These are phyloP conservation scores for Chrysopilus asiliformis DNA, from an alignment of 2,888 invertebrate genomes.

Conservation along the genomic window DNA sequence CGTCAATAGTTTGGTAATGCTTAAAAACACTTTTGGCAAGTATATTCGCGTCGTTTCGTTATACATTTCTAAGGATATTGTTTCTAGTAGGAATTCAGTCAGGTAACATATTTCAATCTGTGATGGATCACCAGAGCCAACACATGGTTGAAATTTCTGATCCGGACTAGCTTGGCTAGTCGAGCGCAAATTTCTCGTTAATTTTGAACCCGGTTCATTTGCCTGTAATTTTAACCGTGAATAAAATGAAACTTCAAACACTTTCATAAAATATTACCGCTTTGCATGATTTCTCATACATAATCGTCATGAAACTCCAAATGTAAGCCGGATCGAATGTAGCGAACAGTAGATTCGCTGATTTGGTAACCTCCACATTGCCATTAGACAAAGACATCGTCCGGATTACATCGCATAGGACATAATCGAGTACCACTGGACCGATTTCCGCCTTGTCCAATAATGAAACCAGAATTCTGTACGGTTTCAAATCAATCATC, in stretches of 20 bases:
- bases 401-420: constrained; percentile 65
- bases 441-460: constrained; percentile 82
- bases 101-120: constrained; percentile 57
- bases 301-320: constrained; percentile 63
- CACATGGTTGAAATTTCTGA: constrained; percentile 31
- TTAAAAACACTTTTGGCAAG: constrained; percentile 59
- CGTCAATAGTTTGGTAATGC: constrained; percentile 48
- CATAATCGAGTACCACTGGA: constrained; percentile 58
- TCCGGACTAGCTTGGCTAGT: constrained; percentile 8
- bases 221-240: constrained; percentile 16
- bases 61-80: constrained; percentile 61
- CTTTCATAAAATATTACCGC: constrained; percentile 17
- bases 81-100: constrained; percentile 60
- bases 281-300: constrained; percentile 46
- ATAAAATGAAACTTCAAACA: background rate
- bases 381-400: constrained; percentile 42
- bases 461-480: constrained; percentile 67
- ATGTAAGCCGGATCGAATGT: constrained; percentile 75
- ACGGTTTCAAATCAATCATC: constrained; percentile 52
- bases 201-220: constrained; percentile 17
- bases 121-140: constrained; percentile 49
- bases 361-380: constrained; percentile 60
- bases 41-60: constrained; percentile 64
- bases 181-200: constrained; percentile 11
- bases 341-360: constrained; percentile 70